Percentiles rank a stretch among this genome's conserved stretches.
phyloP scores from a whole-genome alignment of 2,888 invertebrate species.

The Aphodius granarius region DNA sequence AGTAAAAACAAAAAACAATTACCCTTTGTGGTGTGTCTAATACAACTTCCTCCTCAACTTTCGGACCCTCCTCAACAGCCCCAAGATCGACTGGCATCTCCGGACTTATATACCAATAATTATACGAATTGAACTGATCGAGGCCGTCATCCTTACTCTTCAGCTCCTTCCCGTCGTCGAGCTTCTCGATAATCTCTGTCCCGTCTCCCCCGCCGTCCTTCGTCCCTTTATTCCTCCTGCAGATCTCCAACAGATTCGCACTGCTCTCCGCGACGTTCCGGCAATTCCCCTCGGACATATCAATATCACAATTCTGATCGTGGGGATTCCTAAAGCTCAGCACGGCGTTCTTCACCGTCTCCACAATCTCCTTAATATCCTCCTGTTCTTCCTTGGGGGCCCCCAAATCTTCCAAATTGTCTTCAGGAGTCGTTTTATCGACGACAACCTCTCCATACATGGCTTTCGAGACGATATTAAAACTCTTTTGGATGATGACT shows the following conservation, averaged over 20 bases:
- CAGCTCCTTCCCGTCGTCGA: constrained; percentile 13
- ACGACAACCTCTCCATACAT: constrained; percentile 20
- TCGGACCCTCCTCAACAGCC: constrained; percentile 43
- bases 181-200: neutral
- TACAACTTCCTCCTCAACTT: neutral
- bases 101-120: constrained; percentile 60
- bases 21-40: constrained; percentile 3
- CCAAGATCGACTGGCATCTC: constrained; percentile 55
- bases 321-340: constrained; percentile 24
- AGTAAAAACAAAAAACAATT: neutral
- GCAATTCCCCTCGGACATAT: neutral
- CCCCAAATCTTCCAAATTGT: constrained; percentile 17
- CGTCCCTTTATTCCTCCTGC: neutral
- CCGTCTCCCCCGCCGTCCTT: neutral
- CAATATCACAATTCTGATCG: neutral
- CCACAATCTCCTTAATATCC: constrained; percentile 38
- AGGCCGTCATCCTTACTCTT: constrained; percentile 43
- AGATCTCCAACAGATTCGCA: constrained; percentile 4
- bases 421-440: constrained; percentile 24
- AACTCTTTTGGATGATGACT: constrained; percentile 25
- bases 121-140: constrained; percentile 58
- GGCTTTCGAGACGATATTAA: constrained; percentile 25
- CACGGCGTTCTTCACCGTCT: constrained; percentile 38
- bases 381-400: constrained; percentile 29
- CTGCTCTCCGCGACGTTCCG: neutral